A percentile compares a stretch with the other conserved stretches of the same genome.
Evolutionary conservation across 2,113 vertebrate species (phyloP).

Genomic region (Eolophus roseicapilla): DNA sequence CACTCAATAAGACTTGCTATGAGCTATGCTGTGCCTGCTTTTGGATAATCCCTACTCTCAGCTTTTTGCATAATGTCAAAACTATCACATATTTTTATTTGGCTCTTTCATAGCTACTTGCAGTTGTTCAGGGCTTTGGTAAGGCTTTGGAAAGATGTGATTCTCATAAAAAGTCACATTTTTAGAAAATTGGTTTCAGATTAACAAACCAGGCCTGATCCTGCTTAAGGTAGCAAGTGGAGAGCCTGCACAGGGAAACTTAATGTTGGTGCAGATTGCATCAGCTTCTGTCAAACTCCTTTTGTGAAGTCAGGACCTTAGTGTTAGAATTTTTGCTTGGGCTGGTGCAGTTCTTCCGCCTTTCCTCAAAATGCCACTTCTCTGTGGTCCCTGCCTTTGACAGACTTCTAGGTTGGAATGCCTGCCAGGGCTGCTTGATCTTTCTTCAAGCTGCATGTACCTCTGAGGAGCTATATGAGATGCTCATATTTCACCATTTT

Average conservation of each 20-base stretch:
- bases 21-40: not conserved
- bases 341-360: not conserved
- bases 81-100: not conserved
- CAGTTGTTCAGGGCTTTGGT: not conserved
- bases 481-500: not conserved
- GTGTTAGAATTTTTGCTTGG: not conserved
- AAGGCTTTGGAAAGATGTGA: not conserved
- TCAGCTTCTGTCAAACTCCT: not conserved
- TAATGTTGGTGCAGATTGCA: accelerated
- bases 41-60: not conserved
- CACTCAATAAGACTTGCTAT: accelerated
- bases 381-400: not conserved
- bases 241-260: not conserved
- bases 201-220: not conserved
- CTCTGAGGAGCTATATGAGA: not conserved
- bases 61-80: not conserved
- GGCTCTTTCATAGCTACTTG: not conserved
- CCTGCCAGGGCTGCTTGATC: not conserved
- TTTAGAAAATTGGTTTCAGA: not conserved
- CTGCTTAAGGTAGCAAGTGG: not conserved
- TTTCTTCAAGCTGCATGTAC: not conserved
- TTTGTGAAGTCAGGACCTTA: not conserved
- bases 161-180: not conserved
- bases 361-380: not conserved
- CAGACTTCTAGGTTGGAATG: not conserved